Conservation (phyloP, 2,888 invertebrate species). For the Epistrophe eligans region DNA sequence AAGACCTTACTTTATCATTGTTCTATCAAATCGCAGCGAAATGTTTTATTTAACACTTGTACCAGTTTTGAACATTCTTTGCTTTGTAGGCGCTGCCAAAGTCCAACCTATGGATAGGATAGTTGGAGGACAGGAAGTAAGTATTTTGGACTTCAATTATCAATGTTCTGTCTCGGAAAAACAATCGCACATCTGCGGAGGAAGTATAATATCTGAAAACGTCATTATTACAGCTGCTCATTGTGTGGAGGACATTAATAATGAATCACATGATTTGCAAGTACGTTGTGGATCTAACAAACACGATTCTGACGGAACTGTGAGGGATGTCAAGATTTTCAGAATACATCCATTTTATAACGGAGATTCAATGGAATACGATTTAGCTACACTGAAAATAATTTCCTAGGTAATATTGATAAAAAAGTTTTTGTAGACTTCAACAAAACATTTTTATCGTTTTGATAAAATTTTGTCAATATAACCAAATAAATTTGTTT, state of each 20-base stretch:
- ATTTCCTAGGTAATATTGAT: too few relatives aligned
- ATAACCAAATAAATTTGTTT: too few relatives aligned
- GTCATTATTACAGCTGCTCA: background rate
- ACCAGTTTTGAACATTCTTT: background rate
- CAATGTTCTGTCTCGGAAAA: background rate
- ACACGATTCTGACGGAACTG: background rate
- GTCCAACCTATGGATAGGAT: background rate
- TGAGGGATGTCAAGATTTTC: background rate
- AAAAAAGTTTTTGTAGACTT: too few relatives aligned
- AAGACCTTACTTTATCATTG: background rate
- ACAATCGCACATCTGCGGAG: slow-evolving; percentile 6
- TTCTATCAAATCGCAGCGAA: background rate
- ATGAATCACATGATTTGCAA: background rate
- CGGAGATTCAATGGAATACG: background rate
- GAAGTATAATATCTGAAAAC: background rate
- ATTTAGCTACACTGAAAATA: background rate
- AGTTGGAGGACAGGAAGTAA: background rate
- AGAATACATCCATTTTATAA: background rate
- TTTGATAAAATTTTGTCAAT: too few relatives aligned
- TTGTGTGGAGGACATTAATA: background rate
- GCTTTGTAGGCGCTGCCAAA: background rate
- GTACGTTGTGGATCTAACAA: background rate
- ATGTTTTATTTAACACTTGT: slow-evolving; percentile 2
- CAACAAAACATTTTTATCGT: too few relatives aligned
- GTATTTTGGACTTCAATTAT: background rate